Base-by-base conservation (phyloP, 2,888 invertebrate species). In the Lamproptera curius region DNA sequence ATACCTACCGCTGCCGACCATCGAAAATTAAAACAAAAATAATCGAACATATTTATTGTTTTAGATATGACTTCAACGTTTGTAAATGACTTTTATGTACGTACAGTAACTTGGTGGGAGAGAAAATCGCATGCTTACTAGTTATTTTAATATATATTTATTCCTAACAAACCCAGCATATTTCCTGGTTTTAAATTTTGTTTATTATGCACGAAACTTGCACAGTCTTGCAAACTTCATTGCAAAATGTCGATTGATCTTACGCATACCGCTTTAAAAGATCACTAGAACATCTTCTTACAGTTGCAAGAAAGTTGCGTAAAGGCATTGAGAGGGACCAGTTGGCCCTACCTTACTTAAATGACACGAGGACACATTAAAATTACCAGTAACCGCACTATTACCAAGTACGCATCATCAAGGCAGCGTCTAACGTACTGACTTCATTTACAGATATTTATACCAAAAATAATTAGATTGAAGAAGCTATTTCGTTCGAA, bases 301-400 rank as follows among this genome's bases (percentile, higher is more conserved):
- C 54, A 57, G 58, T 57, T 60, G 59, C 62, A 63, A 64, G 67
- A 70, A 66, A 68, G 65, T 71, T 71, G 65, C 70, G 66, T 64
- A 70, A 70, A 56, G 57, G 58, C 60, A 58, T 56, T 59, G 61
- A 52, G 56, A n/a, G 56, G 57, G 62, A 59, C 67, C 59, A 61
- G 62, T 63, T 51, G 61, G 62, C 62, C 65, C 65, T 65, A 67
- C 69, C 68, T 67, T 55, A 61, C 58, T 59, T 63, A 65, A 63
- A 70, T 63, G 59, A 65, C 59, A 66, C 63, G 63, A 62, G 67
- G 67, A 63, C 67, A 58, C 53, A 52, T 55, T 58, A 59, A 59
- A 65, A 54, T 55, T 11, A 11, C 31, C 11, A 31, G 11, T 31
- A 31, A 11, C 55, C 50, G 49, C 45, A 47, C 45, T 54, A 54